Evolutionary conservation across 2,113 vertebrate genomes (phyloP).

Genomic region (Gnathonemus longibarbis): DNA sequence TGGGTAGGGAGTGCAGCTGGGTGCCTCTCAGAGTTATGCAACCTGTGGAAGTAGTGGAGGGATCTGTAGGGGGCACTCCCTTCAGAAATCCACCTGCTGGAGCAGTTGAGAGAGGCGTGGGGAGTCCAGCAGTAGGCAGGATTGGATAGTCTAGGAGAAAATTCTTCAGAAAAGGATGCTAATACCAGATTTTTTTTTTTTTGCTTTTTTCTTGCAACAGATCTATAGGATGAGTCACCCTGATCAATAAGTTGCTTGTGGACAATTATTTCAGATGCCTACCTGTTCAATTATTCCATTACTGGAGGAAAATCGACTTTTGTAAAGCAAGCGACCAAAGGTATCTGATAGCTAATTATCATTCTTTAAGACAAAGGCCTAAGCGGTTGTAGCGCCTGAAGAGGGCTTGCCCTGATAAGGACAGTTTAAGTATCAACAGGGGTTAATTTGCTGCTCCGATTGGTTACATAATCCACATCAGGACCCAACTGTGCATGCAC

Average conservation of each 20-base stretch:
- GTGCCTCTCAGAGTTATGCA: neutral
- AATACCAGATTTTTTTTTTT: neutral
- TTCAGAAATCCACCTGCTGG: neutral
- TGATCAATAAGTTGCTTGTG: conserved; percentile 14
- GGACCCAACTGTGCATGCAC: neutral
- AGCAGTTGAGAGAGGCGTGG: neutral
- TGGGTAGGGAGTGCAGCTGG: neutral
- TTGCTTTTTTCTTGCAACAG: neutral
- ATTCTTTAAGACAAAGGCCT: neutral
- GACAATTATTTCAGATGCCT: conserved; percentile 20
- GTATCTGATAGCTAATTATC: neutral
- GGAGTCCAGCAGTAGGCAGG: neutral
- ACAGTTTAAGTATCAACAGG: neutral
- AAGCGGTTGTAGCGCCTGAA: neutral
- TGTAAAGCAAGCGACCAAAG: neutral
- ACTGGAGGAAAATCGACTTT: conserved; percentile 16
- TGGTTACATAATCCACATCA: neutral
- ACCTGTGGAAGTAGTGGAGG: neutral
- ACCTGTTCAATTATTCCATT: conserved; percentile 19
- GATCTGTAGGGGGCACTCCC: neutral
- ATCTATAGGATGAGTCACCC: conserved; percentile 16
- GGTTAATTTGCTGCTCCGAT: neutral
- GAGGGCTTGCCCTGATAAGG: neutral
- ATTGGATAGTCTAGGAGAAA: neutral
- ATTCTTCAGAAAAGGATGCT: neutral